Base-by-base conservation (phyloP, 1,140 invertebrate species). In the Panagrolaimus sp. region DNA sequence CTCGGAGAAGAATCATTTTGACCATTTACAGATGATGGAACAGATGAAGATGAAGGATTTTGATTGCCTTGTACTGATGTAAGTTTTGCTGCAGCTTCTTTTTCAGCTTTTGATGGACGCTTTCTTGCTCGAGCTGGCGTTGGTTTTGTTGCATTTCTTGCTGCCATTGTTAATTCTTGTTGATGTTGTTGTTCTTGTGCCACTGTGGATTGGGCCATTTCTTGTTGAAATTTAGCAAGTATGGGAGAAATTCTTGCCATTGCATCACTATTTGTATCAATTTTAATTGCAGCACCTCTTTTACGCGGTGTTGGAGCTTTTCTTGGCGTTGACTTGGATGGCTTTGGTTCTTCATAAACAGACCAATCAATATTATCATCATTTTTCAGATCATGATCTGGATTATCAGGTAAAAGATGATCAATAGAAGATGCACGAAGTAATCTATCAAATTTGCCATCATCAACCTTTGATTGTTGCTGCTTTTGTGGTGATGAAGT, bases 131-230 rank as follows among this genome's bases (percentile, higher is more conserved):
- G 51, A 25, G 4, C 2, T 9, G 51, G 51, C 3, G 51, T 57
- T 25, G 9, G 9, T 57, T 57, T 57, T 20, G n/a, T 11, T 1
- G 51, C 51, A 13, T 57, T 57, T 25, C 51, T 20, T 11, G 51
- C 51, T 13, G 51, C 51, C 51, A 57, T 57, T 9, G 51, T 57
- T 27, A 57, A 57, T 27, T 57, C 20, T 57, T 57, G 51, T 57
- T 57, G 51, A 11, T 57, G 51, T 57, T 57, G 51, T 57, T 57
- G 51, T 57, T 57, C 51, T 13, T 57, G 51, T 20, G 51, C 51
- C n/a, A 57, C 20, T 27, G 51, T n/a, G 8, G 51, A 57, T 27
- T 57, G 51, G 11, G 51, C 51, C 51, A 57, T 57, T 57, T 57
- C 51, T 57, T 57, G 14, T 57, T 57, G 51, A 27, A 57, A 57